Conservation (phyloP, 2,113 vertebrate genomes). For the Pterophyllum scalare region DNA sequence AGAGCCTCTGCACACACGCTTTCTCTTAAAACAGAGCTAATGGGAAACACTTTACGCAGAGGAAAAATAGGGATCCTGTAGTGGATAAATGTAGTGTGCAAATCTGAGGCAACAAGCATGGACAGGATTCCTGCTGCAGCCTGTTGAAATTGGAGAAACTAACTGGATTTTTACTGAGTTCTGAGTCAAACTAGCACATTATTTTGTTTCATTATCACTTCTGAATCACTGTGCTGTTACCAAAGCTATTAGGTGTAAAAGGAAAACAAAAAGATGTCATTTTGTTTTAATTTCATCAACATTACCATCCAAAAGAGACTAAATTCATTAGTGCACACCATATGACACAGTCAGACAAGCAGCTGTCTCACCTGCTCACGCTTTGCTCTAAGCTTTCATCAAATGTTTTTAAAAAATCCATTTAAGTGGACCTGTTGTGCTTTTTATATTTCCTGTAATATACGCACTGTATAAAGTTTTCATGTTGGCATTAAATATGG, state of each 20-base stretch:
- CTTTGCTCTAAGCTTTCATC: neutral
- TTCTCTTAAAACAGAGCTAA: neutral
- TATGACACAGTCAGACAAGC: neutral
- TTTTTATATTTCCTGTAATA: neutral
- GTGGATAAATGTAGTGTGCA: neutral
- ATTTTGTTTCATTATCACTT: neutral
- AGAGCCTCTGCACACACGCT: neutral
- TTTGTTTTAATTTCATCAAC: neutral
- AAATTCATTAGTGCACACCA: neutral
- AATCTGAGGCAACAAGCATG: neutral
- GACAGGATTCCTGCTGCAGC: neutral
- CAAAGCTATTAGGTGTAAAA: neutral
- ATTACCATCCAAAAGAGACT: neutral
- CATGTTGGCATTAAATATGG: no score
- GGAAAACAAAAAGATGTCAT: neutral
- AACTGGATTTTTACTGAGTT: neutral
- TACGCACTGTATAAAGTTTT: no score
- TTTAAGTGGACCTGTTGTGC: neutral
- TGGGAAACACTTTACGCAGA: neutral
- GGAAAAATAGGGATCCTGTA: neutral
- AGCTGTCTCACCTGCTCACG: neutral
- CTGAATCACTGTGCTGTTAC: neutral
- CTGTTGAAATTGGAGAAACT: neutral
- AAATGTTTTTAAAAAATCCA: neutral
- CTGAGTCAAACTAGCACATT: neutral